Base-by-base conservation (phyloP, 2,113 vertebrate genomes). In the Chaetops frenatus region DNA sequence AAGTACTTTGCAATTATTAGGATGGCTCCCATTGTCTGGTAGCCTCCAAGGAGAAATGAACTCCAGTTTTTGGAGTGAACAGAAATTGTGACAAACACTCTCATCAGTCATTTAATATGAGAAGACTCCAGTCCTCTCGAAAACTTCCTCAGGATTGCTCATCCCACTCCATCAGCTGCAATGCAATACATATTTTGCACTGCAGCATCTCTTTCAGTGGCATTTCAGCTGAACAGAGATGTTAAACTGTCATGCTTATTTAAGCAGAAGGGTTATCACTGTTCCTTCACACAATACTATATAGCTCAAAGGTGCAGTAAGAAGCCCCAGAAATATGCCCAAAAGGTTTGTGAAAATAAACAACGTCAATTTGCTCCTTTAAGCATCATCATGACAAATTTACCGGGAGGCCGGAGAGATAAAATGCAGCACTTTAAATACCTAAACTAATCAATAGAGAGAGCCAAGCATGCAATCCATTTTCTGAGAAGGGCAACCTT, bases 371-470 rank as follows among this genome's bases (percentile, higher is more conserved):
- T 95, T 94, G 56, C 51, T 94, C 81, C 78, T 94, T 70, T 87
- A 97, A 96, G 94, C 76, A 96, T 85, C 91, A 96, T 91, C 86
- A 76, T 73, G 94, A 96, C 90, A 94, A 96, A 96, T 97, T 85
- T 80, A 80, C 79, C 25, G n/a, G 86, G 96, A 72, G 50, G 96
- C 86, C 25, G 33, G 40, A 10, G 81, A 97, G 96, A 97, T 96
- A 96, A 97, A 97, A 96, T 38, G 86, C 90, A 94, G 96, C 95
- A 92, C 96, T 94, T 96, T 90, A 94, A 95, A 95, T 92, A 84
- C 91, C 91, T 69, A 81, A 73, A 90, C 92, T 50, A 85, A 96
- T 81, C 83, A 92, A 81, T 94, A 72, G 48, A 57, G 47, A 33
- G 86, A 78, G 67, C 61, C 38, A 11, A 61, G 90, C 2, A 12